Evolutionary conservation across 2,113 vertebrate species (phyloP), one percentile per base, ranked within the genome.

Genomic region (Microcebus lehilahytsara): DNA sequence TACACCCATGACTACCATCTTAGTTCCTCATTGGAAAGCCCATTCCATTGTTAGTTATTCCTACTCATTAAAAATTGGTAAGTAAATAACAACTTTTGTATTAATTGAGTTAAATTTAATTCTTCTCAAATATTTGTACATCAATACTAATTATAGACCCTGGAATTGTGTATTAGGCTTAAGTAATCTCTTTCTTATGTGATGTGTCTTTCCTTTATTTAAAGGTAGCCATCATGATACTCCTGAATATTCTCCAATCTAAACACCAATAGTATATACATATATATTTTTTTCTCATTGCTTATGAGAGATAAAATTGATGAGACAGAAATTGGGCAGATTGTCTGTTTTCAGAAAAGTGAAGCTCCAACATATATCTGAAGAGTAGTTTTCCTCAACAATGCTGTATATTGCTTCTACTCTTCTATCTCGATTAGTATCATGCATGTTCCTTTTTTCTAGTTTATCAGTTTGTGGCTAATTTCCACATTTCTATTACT

Each of bases 271-370:
- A 66, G 23, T 51, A 25, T 62, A 64, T 25, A 30, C 37, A 42
- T 74, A 37, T 32, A n/a, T 90, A 80, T 92, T 1, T 34, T 16
- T 92, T 89, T 92, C 34, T 56, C 7, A 88, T 69, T 89, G 40
- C 7, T 60, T 93, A 16, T 80, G 27, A 67, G 17, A 89, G 60
- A 92, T 74, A 62, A 92, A 93, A 96, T 40, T 90, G n/a, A 84
- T 25, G 97, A 34, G 71, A 42, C 10, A 92, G 78, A 93, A 78
- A 53, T 40, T 81, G 58, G 14, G 40, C 46, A 81, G 30, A 87
- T 58, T 49, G 5, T 80, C 42, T 75, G 8, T 8, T 93, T 95
- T 86, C 13, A 93, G 42, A 85, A 93, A 81, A 67, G n/a, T 60
- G 10, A 66, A 27, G 7, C 5, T 95, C 14, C 20, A 74, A 14